Base-by-base conservation (phyloP, 2,113 vertebrate genomes). In the Aptenodytes patagonicus region DNA sequence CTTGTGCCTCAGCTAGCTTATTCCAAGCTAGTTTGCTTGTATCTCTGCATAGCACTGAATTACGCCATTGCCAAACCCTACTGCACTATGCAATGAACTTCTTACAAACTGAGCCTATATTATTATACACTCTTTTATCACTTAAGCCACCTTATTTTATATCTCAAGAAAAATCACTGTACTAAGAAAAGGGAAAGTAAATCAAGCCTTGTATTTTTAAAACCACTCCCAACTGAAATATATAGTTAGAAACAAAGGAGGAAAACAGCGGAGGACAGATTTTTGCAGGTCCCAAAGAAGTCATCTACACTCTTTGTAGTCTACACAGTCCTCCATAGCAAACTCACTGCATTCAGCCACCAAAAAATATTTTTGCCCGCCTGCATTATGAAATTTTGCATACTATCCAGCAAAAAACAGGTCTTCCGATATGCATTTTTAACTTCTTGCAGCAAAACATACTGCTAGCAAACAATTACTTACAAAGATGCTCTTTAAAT, bases 401-500 rank as follows among this genome's bases (percentile, higher is more conserved):
- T 78, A 83, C 40, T 87, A 88, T 90, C 65, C 89, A 96, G 95
- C 70, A 88, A 93, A 93, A 96, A 97, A 4, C 84, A 97, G 71
- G 32, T 73, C 90, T 82, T 94, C 93, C 93, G 94, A 69, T 92
- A 97, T 84, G 95, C 72, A 79, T 51, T 97, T 96, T 98, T 97
- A 97, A 96, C 83, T 97, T 97, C 89, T 83, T 95, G 97, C 96
- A 98, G 98, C 95, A 98, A 98, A 98, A 98, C 95, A 87, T 91
- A 97, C 95, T 95, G 95, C 96, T 95, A 97, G 95, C 97, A 97
- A 98, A 96, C 94, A 97, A 97, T 49, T 97, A 81, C 38, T 97
- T 97, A 97, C 93, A 97, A 98, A 98, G 97, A 98, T 94, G 95
- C 95, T 97, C 89, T 97, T 97, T 95, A 98, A 97, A 97, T 97